Evolutionary conservation across 2,113 vertebrate species (phyloP).

Genomic region (Thalassarche chlororhynchos): DNA sequence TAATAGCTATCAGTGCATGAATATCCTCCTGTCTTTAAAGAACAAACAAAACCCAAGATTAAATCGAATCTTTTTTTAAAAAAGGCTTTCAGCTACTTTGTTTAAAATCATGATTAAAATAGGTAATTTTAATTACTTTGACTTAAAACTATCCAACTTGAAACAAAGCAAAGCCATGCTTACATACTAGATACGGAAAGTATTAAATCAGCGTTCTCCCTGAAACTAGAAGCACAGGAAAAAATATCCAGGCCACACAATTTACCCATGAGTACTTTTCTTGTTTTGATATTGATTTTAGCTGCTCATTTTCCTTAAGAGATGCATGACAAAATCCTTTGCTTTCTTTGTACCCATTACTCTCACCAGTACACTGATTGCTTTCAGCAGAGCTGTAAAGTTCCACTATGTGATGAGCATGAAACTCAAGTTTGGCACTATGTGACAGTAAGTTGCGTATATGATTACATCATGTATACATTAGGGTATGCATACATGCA

Average conservation of each 20-base stretch:
- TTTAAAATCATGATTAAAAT: neutral
- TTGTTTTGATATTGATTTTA: neutral
- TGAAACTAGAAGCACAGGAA: neutral
- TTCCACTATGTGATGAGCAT: neutral
- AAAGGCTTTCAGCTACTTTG: neutral
- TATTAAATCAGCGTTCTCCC: neutral
- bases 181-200: neutral
- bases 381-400: neutral
- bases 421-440: neutral
- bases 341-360: neutral
- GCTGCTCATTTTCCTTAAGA: neutral
- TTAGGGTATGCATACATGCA: neutral
- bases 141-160: neutral
- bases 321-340: neutral
- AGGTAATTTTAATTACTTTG: neutral
- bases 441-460: neutral
- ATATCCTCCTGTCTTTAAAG: neutral
- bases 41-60: neutral
- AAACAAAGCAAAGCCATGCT: neutral
- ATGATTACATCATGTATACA: neutral
- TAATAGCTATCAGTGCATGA: neutral
- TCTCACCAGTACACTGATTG: neutral
- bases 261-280: neutral
- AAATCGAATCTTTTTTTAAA: fast-evolving
- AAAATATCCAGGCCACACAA: neutral